These are phyloP conservation scores for Pseudomyrmex flavicornis DNA, from an alignment of 1,140 invertebrate genomes.

Conservation along the genomic window DNA sequence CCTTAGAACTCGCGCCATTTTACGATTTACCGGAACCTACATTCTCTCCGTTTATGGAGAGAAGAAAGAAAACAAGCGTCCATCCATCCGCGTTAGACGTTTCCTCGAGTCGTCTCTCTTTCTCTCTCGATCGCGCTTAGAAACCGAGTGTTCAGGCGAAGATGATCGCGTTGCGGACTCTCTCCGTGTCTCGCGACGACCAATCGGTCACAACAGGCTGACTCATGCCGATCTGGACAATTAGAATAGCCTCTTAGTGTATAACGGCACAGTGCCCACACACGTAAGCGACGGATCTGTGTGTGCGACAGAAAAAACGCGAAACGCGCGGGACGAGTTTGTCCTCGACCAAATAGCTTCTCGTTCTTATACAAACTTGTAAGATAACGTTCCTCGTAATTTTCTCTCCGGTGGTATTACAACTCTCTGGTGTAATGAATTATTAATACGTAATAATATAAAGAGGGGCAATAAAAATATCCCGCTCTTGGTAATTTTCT, in stretches of 20 bases:
- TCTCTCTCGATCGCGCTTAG: slow-evolving; percentile 4
- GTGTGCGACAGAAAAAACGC: not conserved
- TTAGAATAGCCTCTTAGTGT: slow-evolving; percentile 63
- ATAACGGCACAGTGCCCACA: not conserved
- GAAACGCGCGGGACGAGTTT: not conserved
- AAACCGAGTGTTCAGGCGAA: slow-evolving; percentile 9
- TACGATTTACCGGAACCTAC: slow-evolving; percentile 4
- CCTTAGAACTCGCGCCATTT: not conserved
- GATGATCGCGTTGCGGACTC: not conserved
- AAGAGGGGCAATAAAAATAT: not conserved
- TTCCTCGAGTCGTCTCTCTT: slow-evolving; percentile 23
- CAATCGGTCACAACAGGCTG: slow-evolving; percentile 63
- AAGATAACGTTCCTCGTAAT: not conserved
- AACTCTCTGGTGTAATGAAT: not conserved
- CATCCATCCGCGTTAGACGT: slow-evolving; percentile 9
- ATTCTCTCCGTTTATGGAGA: slow-evolving; percentile 13
- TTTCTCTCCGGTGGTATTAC: not conserved
- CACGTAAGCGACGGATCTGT: slow-evolving; percentile 2
- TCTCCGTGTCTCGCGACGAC: slow-evolving; percentile 3
- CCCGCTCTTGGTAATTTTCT: not conserved
- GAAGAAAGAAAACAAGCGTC: slow-evolving; percentile 12
- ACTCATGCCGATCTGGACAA: slow-evolving; percentile 67
- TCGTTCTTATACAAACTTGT: no score
- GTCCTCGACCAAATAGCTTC: not conserved
- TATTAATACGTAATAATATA: not conserved